Percentiles rank a stretch among this genome's conserved stretches.
phyloP scores from a whole-genome alignment of 1,140 invertebrate species.

The Zaprionus nigranus region DNA sequence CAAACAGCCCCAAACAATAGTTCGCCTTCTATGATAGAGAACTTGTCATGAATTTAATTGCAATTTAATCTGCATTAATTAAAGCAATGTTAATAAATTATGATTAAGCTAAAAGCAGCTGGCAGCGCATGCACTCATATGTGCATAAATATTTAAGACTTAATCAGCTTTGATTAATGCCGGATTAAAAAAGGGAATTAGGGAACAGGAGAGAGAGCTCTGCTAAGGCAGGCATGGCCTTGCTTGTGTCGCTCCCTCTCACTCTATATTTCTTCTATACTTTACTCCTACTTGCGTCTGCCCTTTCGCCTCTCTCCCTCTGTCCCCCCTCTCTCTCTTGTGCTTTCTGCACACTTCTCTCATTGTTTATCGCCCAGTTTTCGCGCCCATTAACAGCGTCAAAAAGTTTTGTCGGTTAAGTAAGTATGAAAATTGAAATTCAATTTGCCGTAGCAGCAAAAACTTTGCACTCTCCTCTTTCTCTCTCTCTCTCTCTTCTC shows the following conservation, averaged over 20 bases:
- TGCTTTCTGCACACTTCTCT: not conserved
- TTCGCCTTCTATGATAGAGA: constrained; percentile 25
- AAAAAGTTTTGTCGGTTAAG: constrained; percentile 45
- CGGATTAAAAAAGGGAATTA: not conserved
- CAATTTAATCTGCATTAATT: constrained; percentile 69
- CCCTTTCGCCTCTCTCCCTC: not conserved
- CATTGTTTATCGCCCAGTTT: constrained; percentile 3
- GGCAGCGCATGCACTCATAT: not conserved
- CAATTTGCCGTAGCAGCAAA: constrained; percentile 38
- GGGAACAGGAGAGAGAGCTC: not conserved
- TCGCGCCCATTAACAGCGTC: not conserved
- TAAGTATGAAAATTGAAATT: constrained; percentile 55
- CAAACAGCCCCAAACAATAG: not conserved
- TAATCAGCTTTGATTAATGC: constrained; percentile 22
- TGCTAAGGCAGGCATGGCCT: not conserved
- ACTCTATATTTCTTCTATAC: not conserved
- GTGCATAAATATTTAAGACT: constrained; percentile 19
- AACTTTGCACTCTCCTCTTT: constrained; percentile 38
- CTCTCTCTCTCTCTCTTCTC: not conserved
- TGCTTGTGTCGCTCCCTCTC: not conserved
- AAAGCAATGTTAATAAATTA: constrained; percentile 38
- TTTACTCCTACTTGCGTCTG: not conserved
- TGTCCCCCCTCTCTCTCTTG: no score
- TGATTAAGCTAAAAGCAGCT: constrained; percentile 8
- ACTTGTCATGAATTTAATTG: constrained; percentile 55